Evolutionary conservation across 2,113 vertebrate species (phyloP).

Genomic region (Gobius niger): DNA sequence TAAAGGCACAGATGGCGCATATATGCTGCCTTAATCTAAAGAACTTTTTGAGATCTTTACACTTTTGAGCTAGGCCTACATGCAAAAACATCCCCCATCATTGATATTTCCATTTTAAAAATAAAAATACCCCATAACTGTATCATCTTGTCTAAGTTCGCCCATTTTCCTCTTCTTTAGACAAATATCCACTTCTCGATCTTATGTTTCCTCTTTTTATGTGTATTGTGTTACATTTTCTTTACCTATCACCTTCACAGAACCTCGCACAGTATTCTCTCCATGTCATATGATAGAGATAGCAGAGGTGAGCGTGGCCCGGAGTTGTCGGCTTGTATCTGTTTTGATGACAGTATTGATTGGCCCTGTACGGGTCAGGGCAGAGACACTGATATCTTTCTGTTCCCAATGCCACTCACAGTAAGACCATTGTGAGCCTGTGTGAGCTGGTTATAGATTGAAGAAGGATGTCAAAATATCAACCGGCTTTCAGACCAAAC

Average conservation of each 20-base stretch:
- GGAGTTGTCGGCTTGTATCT: constrained; percentile 33
- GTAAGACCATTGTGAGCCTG: constrained; percentile 18
- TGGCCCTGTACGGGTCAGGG: constrained; percentile 41
- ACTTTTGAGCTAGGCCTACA: too few species aligned
- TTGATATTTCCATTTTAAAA: too few species aligned
- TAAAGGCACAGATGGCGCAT: too few species aligned
- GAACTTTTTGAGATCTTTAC: too few species aligned
- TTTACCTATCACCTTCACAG: background rate
- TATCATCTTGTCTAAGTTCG: too few species aligned
- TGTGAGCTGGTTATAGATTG: constrained; percentile 40
- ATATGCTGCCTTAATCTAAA: too few species aligned
- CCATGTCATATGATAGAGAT: background rate
- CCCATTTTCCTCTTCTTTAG: too few species aligned
- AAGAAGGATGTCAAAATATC: constrained; percentile 5
- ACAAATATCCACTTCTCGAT: too few species aligned
- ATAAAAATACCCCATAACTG: too few species aligned
- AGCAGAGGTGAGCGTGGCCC: constrained; percentile 20
- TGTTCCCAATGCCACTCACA: constrained; percentile 37
- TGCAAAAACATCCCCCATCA: too few species aligned
- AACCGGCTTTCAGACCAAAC: constrained; percentile 9
- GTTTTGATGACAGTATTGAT: constrained; percentile 58
- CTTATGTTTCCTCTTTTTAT: background rate
- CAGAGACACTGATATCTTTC: constrained; percentile 44
- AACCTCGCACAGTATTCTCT: background rate
- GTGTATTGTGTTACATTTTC: background rate